Conservation (phyloP, 2,113 vertebrate genomes). For the Solenodon paradoxus region DNA sequence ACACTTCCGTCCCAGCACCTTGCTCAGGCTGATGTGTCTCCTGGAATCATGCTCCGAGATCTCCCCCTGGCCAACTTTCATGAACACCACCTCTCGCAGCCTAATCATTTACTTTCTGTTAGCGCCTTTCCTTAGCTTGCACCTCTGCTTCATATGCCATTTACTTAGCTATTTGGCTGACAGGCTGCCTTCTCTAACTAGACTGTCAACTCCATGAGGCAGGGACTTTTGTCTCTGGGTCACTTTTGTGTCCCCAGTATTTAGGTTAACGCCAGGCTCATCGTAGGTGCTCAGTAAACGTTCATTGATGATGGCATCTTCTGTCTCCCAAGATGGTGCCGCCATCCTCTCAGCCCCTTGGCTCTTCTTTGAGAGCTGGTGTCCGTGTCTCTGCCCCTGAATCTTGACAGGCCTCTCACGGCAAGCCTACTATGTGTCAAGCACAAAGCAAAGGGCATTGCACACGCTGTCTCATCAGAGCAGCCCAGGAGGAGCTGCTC, state of each 20-base stretch:
- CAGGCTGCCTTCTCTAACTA: background rate
- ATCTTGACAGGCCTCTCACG: background rate
- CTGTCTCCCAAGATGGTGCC: background rate
- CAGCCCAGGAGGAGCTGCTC: background rate
- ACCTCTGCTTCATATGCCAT: background rate
- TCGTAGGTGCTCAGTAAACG: background rate
- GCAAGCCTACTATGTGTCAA: accelerated
- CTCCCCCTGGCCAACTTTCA: background rate
- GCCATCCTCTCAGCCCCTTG: too few relatives aligned
- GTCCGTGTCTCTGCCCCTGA: background rate
- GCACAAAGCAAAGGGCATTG: accelerated
- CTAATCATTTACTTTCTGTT: accelerated
- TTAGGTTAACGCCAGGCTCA: background rate
- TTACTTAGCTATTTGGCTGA: background rate
- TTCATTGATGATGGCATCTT: background rate
- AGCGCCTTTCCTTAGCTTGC: background rate
- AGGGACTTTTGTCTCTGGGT: background rate
- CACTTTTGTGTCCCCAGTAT: background rate
- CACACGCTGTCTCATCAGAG: accelerated
- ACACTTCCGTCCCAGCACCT: background rate
- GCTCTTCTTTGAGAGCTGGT: accelerated
- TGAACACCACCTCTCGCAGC: background rate
- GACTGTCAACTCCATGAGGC: accelerated
- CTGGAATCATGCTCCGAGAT: background rate
- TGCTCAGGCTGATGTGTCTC: background rate